These are phyloP conservation scores for Lepidothrix coronata DNA, from an alignment of 2,113 vertebrate genomes.

Conservation along the genomic window DNA sequence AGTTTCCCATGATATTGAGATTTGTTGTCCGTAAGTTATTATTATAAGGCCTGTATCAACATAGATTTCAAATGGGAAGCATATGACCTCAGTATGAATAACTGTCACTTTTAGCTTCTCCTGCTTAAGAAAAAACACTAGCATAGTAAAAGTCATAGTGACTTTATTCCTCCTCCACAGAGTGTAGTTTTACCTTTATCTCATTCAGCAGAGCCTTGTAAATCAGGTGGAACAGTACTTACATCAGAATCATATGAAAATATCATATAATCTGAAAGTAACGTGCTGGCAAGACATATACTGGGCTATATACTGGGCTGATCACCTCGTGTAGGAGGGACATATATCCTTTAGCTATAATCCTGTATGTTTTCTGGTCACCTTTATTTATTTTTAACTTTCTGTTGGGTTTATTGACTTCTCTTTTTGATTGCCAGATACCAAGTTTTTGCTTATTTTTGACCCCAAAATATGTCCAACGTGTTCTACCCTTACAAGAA, in stretches of 20 bases:
- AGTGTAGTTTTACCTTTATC: background rate
- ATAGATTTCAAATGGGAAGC: background rate
- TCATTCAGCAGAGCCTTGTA: background rate
- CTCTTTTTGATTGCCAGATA: background rate
- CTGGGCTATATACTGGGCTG: background rate
- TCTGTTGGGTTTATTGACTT: background rate
- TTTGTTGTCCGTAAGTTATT: background rate
- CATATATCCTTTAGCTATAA: background rate
- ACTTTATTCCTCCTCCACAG: background rate
- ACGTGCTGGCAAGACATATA: background rate
- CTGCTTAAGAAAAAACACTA: background rate
- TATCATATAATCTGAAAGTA: background rate
- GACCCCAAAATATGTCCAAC: background rate
- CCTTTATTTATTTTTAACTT: background rate
- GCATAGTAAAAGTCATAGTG: background rate
- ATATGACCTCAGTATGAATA: background rate
- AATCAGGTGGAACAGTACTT: background rate
- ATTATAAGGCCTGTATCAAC: background rate
- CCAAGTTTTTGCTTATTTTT: background rate
- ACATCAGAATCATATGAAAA: background rate
- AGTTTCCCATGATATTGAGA: background rate
- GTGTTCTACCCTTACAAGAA: background rate
- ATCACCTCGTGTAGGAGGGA: background rate
- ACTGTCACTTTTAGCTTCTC: background rate
- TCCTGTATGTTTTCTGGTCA: background rate